Conservation (phyloP, 2,797 vertebrate species). For the Anomalospiza imberbis region DNA sequence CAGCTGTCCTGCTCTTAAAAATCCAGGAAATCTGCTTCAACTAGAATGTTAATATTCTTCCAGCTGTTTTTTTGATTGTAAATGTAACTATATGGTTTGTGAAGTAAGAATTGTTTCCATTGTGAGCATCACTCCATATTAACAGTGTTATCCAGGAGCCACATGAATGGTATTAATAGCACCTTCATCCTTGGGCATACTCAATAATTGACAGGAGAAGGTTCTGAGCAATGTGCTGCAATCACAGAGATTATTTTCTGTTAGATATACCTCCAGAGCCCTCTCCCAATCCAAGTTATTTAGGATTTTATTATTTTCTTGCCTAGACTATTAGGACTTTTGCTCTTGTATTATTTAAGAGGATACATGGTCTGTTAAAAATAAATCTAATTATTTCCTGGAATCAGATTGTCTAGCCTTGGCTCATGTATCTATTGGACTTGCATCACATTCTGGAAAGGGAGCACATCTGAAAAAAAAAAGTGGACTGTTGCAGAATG, state of each 20-base stretch:
- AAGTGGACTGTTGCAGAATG: background rate
- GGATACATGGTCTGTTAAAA: background rate
- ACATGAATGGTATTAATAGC: background rate
- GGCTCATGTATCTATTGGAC: rapidly evolving
- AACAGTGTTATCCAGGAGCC: background rate
- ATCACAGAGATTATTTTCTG: background rate
- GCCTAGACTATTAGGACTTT: background rate
- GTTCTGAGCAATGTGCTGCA: background rate
- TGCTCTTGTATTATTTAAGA: background rate
- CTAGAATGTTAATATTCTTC: background rate
- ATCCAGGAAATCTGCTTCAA: background rate
- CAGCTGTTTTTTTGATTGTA: background rate
- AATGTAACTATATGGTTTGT: background rate
- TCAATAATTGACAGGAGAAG: background rate
- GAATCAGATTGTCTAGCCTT: background rate
- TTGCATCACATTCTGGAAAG: background rate
- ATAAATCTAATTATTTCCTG: background rate
- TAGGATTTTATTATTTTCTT: background rate
- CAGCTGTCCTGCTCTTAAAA: background rate
- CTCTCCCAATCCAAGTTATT: background rate
- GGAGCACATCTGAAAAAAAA: background rate
- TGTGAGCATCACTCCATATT: background rate
- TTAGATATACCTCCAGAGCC: background rate
- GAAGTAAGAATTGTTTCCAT: background rate
- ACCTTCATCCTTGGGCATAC: background rate